Evolutionary conservation across 2,888 invertebrate genomes (phyloP).

Genomic region (Tineola bisselliella): DNA sequence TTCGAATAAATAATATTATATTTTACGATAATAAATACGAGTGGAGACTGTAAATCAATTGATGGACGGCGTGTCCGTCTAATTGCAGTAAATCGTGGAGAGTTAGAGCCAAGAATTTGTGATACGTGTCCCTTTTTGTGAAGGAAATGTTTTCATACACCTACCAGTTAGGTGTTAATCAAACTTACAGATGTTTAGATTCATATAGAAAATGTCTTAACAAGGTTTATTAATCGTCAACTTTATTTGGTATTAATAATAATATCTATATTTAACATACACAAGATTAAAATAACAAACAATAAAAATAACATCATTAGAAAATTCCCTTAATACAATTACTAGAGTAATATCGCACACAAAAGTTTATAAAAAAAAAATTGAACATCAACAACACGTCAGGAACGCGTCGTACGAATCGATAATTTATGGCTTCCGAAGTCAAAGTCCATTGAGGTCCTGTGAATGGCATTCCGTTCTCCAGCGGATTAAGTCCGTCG

Average conservation of each 20-base stretch:
- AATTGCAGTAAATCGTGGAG: slow-evolving; percentile 28
- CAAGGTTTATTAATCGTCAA: too few relatives aligned
- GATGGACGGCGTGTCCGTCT: slow-evolving; percentile 41
- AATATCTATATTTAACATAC: background rate
- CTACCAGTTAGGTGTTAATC: background rate
- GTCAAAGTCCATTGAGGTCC: slow-evolving; percentile 14
- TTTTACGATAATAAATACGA: slow-evolving; percentile 14
- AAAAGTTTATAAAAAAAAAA: slow-evolving; percentile 25
- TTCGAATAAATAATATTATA: slow-evolving; percentile 34
- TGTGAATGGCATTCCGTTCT: slow-evolving; percentile 18
- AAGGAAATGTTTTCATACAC: background rate
- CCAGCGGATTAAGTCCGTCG: slow-evolving; percentile 35
- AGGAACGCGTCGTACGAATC: slow-evolving; percentile 14
- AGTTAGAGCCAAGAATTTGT: slow-evolving; percentile 11
- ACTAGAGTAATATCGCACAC: slow-evolving; percentile 26
- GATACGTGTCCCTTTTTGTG: background rate
- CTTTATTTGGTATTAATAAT: too few relatives aligned
- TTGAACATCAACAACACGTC: background rate
- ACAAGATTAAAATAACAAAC: too few relatives aligned
- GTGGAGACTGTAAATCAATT: slow-evolving; percentile 40
- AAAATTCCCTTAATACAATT: too few relatives aligned
- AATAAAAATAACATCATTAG: too few relatives aligned
- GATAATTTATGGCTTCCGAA: slow-evolving; percentile 16
- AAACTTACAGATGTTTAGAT: background rate
- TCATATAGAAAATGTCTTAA: too few relatives aligned